phyloP scores from a whole-genome alignment of 2,113 vertebrate species.

The Leucosticte australis region DNA sequence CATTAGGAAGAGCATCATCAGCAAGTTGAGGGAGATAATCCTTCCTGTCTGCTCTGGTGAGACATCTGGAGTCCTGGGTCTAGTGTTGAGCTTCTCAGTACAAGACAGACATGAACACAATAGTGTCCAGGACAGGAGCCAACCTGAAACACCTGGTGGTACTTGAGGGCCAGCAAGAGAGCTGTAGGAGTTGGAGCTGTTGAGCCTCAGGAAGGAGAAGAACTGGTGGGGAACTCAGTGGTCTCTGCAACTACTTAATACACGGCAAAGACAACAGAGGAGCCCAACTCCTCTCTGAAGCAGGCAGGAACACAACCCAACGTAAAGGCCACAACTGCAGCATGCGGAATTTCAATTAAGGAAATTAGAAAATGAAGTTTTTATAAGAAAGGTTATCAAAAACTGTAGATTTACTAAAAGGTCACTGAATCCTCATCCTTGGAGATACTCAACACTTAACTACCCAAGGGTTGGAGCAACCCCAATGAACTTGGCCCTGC shows the following conservation, averaged over 20 bases:
- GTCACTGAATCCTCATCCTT: neutral
- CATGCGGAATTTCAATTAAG: neutral
- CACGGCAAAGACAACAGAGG: neutral
- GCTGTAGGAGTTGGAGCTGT: neutral
- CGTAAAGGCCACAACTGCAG: neutral
- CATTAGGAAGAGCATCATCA: neutral
- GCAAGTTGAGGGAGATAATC: neutral
- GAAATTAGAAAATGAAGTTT: neutral
- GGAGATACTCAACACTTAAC: neutral
- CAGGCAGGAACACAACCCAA: neutral
- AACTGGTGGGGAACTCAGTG: neutral
- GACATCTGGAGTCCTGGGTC: too few relatives aligned
- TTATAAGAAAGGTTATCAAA: neutral
- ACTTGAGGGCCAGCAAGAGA: neutral
- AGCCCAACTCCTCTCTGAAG: neutral
- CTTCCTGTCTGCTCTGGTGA: neutral
- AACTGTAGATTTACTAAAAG: neutral
- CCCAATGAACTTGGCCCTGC: neutral
- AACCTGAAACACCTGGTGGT: neutral
- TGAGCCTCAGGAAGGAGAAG: neutral
- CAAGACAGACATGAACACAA: neutral
- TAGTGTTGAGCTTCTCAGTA: neutral
- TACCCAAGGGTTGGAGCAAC: neutral
- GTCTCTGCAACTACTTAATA: neutral
- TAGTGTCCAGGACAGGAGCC: neutral